Conservation (phyloP, 2,888 invertebrate species). For the Acleris emargana region DNA sequence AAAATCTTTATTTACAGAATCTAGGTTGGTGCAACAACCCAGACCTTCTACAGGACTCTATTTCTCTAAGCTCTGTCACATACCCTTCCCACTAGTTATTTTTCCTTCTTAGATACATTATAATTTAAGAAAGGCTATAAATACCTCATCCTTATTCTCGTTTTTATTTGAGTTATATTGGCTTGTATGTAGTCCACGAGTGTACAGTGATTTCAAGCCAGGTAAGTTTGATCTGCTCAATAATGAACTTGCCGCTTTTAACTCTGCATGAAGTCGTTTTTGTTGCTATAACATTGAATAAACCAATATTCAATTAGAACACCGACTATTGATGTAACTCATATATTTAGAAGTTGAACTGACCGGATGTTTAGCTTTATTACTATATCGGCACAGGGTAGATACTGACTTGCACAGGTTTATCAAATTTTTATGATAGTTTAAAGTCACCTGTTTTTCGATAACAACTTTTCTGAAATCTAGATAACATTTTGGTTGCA, state of each 20-base stretch:
- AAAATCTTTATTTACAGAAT: too few species aligned
- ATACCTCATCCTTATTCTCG: conserved; percentile 57
- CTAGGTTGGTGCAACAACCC: too few species aligned
- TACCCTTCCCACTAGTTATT: too few species aligned
- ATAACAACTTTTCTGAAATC: conserved; percentile 49
- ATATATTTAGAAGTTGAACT: conserved; percentile 43
- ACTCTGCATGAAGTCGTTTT: conserved; percentile 76
- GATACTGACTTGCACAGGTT: conserved; percentile 68
- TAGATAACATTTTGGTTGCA: conserved; percentile 59
- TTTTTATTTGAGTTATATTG: conserved; percentile 48
- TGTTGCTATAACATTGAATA: conserved; percentile 53
- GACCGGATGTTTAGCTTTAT: conserved; percentile 64
- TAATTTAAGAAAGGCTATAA: background rate
- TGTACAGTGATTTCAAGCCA: conserved; percentile 54
- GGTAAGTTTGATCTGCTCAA: conserved; percentile 80
- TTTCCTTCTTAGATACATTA: too few species aligned
- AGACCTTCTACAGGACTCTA: too few species aligned
- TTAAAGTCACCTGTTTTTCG: conserved; percentile 58
- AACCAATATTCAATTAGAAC: background rate
- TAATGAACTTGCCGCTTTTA: conserved; percentile 80
- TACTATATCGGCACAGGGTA: conserved; percentile 61
- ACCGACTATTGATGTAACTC: background rate
- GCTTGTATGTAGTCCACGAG: conserved; percentile 60
- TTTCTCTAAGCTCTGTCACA: too few species aligned
- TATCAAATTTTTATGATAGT: conserved; percentile 51